Conservation (phyloP, 2,113 vertebrate species). For the Solea solea region DNA sequence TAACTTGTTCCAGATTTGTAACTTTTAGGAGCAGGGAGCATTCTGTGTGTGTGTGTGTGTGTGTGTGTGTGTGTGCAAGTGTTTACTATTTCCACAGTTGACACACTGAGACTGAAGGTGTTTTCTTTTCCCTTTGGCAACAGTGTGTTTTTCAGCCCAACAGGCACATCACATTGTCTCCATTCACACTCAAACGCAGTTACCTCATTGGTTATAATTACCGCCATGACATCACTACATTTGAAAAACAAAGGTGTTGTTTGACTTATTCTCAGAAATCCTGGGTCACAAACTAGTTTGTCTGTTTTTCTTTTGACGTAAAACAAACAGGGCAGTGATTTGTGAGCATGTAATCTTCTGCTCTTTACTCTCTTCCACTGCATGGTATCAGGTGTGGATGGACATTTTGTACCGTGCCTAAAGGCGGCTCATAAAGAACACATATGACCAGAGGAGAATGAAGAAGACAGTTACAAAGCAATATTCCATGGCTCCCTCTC, state of each 20-base stretch:
- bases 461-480: conserved; percentile 78
- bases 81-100: conserved; percentile 2
- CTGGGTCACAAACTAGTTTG: conserved; percentile 29
- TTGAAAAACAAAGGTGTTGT: conserved; percentile 62
- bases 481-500: conserved; percentile 72
- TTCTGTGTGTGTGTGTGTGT: not conserved
- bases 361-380: conserved; percentile 16
- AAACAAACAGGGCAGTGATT: conserved; percentile 11
- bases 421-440: conserved; percentile 9
- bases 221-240: conserved; percentile 70
- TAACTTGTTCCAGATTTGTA: conserved; percentile 24
- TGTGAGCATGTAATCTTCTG: conserved; percentile 15
- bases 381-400: conserved; percentile 40
- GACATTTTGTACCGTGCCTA: too few species aligned
- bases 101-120: conserved; percentile 45
- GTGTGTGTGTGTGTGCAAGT: not conserved
- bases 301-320: conserved; percentile 18
- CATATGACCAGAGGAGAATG: conserved; percentile 57
- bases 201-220: conserved; percentile 73
- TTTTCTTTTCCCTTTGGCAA: conserved; percentile 33
- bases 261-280: conserved; percentile 58
- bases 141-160: conserved; percentile 61
- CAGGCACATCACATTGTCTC: conserved; percentile 66
- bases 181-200: conserved; percentile 64
- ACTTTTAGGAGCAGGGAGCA: conserved; percentile 12